Conservation (phyloP, 2,888 invertebrate genomes). For the Heliconius erato region DNA sequence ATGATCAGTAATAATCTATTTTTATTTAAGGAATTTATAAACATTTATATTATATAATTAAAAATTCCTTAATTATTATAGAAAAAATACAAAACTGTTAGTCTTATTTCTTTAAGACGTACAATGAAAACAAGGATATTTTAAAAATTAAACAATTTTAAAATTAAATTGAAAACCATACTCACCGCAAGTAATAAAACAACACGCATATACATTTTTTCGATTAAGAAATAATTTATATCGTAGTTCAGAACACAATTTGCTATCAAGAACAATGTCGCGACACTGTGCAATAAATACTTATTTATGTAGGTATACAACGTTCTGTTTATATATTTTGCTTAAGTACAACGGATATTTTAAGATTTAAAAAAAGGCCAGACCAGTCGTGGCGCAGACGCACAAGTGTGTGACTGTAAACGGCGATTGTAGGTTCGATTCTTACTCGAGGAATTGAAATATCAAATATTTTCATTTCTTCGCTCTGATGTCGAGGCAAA, state of each 20-base stretch:
- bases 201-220: conserved; percentile 43
- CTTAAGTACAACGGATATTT: background rate
- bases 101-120: background rate
- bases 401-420: background rate
- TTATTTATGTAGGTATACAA: background rate
- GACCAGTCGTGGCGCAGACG: background rate
- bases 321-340: background rate
- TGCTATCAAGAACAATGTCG: background rate
- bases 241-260: background rate
- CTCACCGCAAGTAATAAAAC: conserved; percentile 45
- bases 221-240: conserved; percentile 15
- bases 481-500: background rate
- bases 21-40: no score
- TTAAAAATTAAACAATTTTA: background rate
- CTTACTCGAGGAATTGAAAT: background rate
- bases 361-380: background rate
- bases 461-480: background rate
- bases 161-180: background rate
- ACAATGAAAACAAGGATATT: background rate
- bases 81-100: background rate
- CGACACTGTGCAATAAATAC: conserved; percentile 4
- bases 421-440: background rate
- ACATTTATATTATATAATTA: no score
- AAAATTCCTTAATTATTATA: no score
- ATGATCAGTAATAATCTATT: no score